These are phyloP conservation scores for Saxidomus purpurata DNA, from an alignment of 1,140 invertebrate genomes.

Conservation along the genomic window DNA sequence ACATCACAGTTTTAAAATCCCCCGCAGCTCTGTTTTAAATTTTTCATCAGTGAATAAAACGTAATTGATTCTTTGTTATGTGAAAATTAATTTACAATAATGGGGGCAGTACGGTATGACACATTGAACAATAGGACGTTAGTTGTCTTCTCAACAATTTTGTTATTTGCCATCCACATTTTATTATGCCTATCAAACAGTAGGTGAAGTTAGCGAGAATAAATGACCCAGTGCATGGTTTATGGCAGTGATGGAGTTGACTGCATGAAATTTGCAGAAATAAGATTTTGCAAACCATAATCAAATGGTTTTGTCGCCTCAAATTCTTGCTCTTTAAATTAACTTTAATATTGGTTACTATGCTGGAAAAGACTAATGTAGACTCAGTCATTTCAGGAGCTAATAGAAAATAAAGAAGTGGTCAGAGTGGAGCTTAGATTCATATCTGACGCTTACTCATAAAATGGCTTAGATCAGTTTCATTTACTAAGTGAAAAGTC, in stretches of 20 bases:
- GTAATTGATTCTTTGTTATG: constrained; percentile 39
- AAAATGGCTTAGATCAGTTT: constrained; percentile 11
- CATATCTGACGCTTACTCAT: neutral
- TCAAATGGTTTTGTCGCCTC: too few relatives aligned
- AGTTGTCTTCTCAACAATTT: neutral
- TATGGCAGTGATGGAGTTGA: too few relatives aligned
- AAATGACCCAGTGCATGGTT: too few relatives aligned
- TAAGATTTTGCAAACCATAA: too few relatives aligned
- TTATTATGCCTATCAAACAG: constrained; percentile 34
- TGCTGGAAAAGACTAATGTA: too few relatives aligned
- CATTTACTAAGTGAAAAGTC: neutral
- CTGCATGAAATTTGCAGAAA: neutral
- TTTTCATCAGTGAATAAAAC: constrained; percentile 33
- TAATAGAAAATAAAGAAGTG: too few relatives aligned
- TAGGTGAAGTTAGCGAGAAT: neutral
- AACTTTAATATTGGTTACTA: too few relatives aligned
- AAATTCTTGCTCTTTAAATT: too few relatives aligned
- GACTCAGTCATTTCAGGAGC: too few relatives aligned
- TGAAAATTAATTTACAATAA: constrained; percentile 33
- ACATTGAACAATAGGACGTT: neutral
- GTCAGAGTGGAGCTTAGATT: too few relatives aligned
- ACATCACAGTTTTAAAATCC: constrained; percentile 30
- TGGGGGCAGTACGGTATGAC: constrained; percentile 4
- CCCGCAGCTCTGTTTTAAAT: constrained; percentile 34
- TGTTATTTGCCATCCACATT: constrained; percentile 5